Evolutionary conservation across 2,888 invertebrate species (phyloP).

Genomic region (Trachelus tabidus): DNA sequence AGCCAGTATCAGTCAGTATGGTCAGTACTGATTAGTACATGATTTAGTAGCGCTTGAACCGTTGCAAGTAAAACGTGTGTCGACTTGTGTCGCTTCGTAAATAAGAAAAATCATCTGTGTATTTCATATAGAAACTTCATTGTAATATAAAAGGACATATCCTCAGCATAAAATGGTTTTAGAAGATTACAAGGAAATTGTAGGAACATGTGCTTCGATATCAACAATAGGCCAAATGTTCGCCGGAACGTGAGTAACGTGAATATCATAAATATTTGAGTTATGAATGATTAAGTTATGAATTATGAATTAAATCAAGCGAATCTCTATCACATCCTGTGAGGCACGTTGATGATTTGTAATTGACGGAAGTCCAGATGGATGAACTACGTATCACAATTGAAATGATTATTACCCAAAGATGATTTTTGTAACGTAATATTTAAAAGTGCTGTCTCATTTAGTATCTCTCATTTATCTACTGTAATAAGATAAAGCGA

Average conservation of each 20-base stretch:
- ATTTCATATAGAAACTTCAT: not conserved
- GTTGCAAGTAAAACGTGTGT: no score
- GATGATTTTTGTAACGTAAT: not conserved
- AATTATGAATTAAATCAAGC: not conserved
- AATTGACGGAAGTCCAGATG: not conserved
- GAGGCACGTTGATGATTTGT: not conserved
- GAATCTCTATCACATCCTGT: not conserved
- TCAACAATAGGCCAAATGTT: slow-evolving; percentile 87
- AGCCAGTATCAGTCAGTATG: not conserved
- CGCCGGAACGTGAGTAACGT: slow-evolving; percentile 73
- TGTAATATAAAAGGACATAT: not conserved
- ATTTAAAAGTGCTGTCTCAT: not conserved
- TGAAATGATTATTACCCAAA: not conserved
- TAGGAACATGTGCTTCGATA: slow-evolving; percentile 77
- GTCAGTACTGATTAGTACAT: no score
- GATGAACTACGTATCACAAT: not conserved
- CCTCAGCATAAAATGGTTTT: slow-evolving; percentile 61
- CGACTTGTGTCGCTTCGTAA: not conserved
- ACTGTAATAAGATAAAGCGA: not conserved
- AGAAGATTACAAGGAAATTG: slow-evolving; percentile 76
- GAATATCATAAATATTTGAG: not conserved
- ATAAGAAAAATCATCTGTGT: not conserved
- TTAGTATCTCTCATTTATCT: not conserved
- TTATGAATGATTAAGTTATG: not conserved
- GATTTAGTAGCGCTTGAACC: not conserved